Evolutionary conservation across 2,113 vertebrate species (phyloP).

Genomic region (Osmerus mordax): DNA sequence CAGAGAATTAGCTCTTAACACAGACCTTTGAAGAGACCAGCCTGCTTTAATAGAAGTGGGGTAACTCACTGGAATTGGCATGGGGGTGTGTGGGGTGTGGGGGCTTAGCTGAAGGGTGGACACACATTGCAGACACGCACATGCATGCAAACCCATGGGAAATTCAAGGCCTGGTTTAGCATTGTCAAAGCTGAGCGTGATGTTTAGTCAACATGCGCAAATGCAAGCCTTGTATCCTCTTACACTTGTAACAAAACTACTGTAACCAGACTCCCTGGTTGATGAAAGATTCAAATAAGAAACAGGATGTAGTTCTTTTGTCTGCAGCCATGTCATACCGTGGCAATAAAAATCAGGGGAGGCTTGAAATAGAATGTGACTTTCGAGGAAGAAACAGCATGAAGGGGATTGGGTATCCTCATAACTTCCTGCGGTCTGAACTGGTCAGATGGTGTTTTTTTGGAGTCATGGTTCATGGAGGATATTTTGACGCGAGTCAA

Average conservation of each 20-base stretch:
- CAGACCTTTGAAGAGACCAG: not conserved
- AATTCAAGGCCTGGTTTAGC: slow-evolving; percentile 14
- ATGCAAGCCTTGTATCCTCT: slow-evolving; percentile 32
- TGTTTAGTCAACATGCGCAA: slow-evolving; percentile 35
- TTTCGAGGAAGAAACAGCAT: slow-evolving; percentile 37
- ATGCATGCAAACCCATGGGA: not conserved
- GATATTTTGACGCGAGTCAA: not conserved
- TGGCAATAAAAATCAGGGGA: slow-evolving; percentile 25
- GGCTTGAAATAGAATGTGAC: slow-evolving; percentile 32
- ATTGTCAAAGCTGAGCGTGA: slow-evolving; percentile 24
- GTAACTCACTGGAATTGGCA: not conserved
- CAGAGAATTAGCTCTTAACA: not conserved
- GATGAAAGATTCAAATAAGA: slow-evolving; percentile 32
- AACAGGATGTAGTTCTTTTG: slow-evolving; percentile 33
- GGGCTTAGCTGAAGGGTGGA: not conserved
- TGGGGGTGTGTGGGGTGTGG: not conserved
- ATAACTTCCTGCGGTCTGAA: slow-evolving; percentile 18
- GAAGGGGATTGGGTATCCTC: slow-evolving; percentile 11
- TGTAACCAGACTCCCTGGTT: slow-evolving; percentile 42
- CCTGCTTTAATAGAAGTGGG: not conserved
- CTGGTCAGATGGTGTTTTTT: slow-evolving; percentile 16
- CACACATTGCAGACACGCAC: not conserved
- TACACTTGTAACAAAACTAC: slow-evolving; percentile 34
- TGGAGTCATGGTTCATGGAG: slow-evolving; percentile 21
- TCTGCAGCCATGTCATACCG: slow-evolving; percentile 30